Base-by-base conservation (phyloP, 92 coral and sea anemone genomes). In the Palythoa grandis region DNA sequence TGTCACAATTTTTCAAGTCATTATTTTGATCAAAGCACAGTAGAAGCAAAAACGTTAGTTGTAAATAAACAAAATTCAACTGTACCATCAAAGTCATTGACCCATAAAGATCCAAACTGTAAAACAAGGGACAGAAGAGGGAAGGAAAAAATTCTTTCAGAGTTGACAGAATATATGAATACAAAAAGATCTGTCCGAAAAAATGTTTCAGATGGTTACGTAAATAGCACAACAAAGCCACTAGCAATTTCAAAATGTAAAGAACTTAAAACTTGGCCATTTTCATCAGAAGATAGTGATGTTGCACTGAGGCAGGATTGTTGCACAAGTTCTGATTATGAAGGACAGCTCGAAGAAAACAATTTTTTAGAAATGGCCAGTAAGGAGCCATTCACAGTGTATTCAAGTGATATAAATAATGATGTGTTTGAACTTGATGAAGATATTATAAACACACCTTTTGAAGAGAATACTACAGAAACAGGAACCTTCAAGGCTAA, bases 121-220 rank as follows among this genome's bases (percentile, higher is more conserved):
- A 90, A 87, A 61, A 15, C 37, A 35, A 91, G 77, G 67, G 91
- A 79, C 60, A 91, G 72, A 52, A 88, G 87, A 72, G 90, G 94
- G 8, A 94, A 92, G 52, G 92, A 92, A 56, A 88, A 90, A 86
- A 94, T 94, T 80, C 90, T 94, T 17, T 72, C 85, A 79, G 98
- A 94, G 76, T 90, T 94, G 14, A 92, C 95, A 52, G 92, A 92
- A 57, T 94, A 82, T 60, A 76, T 91, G 39, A 87, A 91, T 72
- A 84, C 89, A 71, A 90, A 83, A 14, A 82, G 82, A 78, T 19
- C 87, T 6, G 25, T 23, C 0, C 53, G 16, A 15, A 43, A 6
- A 50, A 70, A 78, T 72, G 47, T 47, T 17, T 6, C 17, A 7
- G 43, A 77, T 57, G 58, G 79, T 52, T 52, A 29, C 52, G 24